Evolutionary conservation across 2,797 vertebrate genomes (phyloP).

Genomic region (Tragopan temminckii): DNA sequence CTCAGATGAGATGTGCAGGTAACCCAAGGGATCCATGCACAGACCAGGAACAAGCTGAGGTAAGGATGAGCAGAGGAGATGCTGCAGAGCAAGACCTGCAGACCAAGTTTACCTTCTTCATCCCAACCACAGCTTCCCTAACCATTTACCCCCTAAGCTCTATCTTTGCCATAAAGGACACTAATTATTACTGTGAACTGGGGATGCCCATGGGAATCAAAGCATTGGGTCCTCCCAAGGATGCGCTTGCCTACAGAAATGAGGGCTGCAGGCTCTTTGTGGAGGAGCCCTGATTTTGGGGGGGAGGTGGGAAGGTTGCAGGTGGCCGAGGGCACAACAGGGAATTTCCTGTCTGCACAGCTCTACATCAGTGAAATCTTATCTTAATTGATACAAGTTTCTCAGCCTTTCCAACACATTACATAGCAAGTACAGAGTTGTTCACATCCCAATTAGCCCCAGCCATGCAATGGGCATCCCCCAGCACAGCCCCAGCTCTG

Average conservation of each 20-base stretch:
- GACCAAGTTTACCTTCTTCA: neutral
- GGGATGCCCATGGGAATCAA: neutral
- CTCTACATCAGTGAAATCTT: neutral
- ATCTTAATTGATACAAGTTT: neutral
- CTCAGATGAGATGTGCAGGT: neutral
- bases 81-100: neutral
- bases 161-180: rapidly evolving
- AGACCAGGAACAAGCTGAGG: neutral
- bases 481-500: neutral
- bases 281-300: neutral
- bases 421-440: neutral
- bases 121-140: neutral
- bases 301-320: neutral
- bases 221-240: neutral
- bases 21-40: neutral
- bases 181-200: rapidly evolving
- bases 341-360: neutral
- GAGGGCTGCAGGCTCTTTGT: neutral
- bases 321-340: neutral
- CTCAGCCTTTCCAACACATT: neutral
- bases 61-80: neutral
- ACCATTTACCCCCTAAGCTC: neutral
- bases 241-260: neutral
- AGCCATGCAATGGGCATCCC: neutral
- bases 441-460: neutral